Percentiles rank a stretch among this genome's conserved stretches.
Conservation (phyloP, 2,113 vertebrate genomes). For the Microcebus lehilahytsara region DNA sequence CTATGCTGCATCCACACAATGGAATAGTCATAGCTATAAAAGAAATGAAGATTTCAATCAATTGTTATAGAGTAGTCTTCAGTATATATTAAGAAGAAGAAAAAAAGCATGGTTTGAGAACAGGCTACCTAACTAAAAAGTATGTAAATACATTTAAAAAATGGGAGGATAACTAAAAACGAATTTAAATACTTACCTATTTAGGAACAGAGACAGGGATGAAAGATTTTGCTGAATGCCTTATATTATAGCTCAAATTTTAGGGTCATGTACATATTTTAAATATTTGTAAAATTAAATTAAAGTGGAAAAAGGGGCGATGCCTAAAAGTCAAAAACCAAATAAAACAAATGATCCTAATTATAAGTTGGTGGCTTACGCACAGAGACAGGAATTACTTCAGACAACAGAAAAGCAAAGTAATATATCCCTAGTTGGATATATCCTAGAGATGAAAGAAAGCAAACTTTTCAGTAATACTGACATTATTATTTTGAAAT, state of each 20-base stretch:
- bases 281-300: constrained; percentile 7
- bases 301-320: background rate
- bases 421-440: background rate
- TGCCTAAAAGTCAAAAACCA: background rate
- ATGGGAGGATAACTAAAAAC: background rate
- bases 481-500: background rate
- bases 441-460: background rate
- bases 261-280: background rate
- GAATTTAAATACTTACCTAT: background rate
- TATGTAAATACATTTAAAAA: background rate
- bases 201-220: background rate
- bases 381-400: background rate
- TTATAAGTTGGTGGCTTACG: background rate
- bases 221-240: background rate
- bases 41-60: background rate
- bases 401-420: background rate
- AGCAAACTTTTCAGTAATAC: background rate
- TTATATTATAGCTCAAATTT: background rate
- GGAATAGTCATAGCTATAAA: background rate
- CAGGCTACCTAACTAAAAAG: background rate
- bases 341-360: constrained; percentile 11
- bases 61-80: background rate
- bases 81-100: background rate
- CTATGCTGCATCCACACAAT: background rate
- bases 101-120: background rate